phyloP scores from a whole-genome alignment of 2,113 vertebrate genomes.

The Nothocercus julius region DNA sequence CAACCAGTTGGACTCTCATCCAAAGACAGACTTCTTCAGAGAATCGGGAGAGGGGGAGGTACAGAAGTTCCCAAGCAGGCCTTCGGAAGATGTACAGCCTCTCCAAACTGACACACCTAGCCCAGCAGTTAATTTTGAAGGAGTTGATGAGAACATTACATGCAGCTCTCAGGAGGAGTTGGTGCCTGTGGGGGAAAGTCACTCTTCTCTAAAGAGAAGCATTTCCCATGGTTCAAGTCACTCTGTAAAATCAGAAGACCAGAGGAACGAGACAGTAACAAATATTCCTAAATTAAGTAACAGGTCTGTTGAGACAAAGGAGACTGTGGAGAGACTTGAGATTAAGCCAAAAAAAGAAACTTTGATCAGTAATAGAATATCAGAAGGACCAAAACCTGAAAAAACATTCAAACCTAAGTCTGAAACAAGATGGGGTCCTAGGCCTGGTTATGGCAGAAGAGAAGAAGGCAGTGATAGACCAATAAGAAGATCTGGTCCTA shows the following conservation, averaged over 20 bases:
- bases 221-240: conserved; percentile 90
- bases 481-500: conserved; percentile 92
- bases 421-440: conserved; percentile 94
- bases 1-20: conserved; percentile 82
- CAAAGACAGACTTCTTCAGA: conserved; percentile 87
- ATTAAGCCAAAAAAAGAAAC: conserved; percentile 88
- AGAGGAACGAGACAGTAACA: conserved; percentile 79
- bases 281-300: conserved; percentile 76
- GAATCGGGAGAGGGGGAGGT: conserved; percentile 82
- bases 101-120: conserved; percentile 76
- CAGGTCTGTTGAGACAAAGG: conserved; percentile 79
- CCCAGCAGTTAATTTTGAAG: conserved; percentile 78
- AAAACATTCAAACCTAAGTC: conserved; percentile 91
- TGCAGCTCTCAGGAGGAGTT: conserved; percentile 81
- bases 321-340: conserved; percentile 82
- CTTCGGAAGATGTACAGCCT: conserved; percentile 82
- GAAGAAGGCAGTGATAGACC: conserved; percentile 90
- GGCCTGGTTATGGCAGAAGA: conserved; percentile 84
- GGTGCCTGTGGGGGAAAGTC: conserved; percentile 75
- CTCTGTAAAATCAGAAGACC: conserved; percentile 88
- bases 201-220: conserved; percentile 86
- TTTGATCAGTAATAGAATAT: conserved; percentile 73
- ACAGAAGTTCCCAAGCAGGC: conserved; percentile 80
- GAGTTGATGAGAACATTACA: conserved; percentile 77
- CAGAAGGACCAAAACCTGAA: conserved; percentile 87